Percentiles rank a stretch among this genome's conserved stretches.
phyloP scores from a whole-genome alignment of 2,797 vertebrate species.

The Iguana delicatissima region DNA sequence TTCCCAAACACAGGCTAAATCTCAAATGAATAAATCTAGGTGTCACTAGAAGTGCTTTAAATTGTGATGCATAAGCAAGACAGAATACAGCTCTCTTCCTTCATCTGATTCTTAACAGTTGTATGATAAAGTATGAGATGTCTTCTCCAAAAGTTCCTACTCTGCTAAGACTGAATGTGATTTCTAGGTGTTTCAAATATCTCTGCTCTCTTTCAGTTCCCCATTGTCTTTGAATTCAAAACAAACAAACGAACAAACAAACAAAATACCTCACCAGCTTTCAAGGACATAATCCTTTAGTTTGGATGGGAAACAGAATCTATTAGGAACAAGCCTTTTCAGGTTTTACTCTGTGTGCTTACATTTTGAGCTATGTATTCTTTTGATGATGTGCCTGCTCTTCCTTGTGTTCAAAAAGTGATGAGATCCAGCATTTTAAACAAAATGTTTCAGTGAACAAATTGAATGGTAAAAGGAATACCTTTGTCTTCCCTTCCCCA shows the following conservation, averaged over 20 bases:
- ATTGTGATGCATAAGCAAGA: background rate
- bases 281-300: background rate
- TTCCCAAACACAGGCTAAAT: background rate
- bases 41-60: background rate
- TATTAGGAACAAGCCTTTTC: background rate
- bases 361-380: background rate
- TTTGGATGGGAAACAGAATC: background rate
- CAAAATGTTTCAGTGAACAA: background rate
- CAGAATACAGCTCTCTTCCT: background rate
- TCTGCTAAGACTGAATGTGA: background rate
- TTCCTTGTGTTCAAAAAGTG: background rate
- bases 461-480: constrained; percentile 47
- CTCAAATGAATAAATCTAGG: background rate
- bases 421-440: background rate
- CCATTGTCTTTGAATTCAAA: background rate
- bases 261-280: background rate
- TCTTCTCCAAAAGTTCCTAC: background rate
- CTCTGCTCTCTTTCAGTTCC: background rate
- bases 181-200: background rate
- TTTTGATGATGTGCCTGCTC: background rate
- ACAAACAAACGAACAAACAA: too few relatives aligned
- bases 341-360: background rate
- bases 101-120: background rate
- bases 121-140: background rate
- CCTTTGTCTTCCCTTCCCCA: constrained; percentile 36